These are phyloP conservation scores for Drosophila borealis DNA, from an alignment of 2,888 invertebrate species.

Conservation along the genomic window DNA sequence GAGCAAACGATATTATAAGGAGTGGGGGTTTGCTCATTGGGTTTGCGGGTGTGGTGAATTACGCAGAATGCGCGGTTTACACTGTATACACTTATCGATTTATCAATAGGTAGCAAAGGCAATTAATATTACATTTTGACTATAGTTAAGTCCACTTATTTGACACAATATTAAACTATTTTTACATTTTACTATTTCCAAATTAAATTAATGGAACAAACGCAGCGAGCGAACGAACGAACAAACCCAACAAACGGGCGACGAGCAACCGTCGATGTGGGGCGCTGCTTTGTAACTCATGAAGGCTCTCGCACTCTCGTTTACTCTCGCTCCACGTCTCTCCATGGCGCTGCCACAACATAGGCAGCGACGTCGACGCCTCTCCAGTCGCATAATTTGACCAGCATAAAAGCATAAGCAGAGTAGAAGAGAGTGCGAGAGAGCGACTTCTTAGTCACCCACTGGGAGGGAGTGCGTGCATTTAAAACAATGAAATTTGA, in stretches of 20 bases:
- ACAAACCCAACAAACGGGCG: slow-evolving; percentile 49
- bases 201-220: slow-evolving; percentile 20
- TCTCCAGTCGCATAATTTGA: slow-evolving; percentile 51
- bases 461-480: slow-evolving; percentile 27
- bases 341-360: slow-evolving; percentile 35
- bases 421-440: slow-evolving; percentile 10
- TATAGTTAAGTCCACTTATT: slow-evolving; percentile 11
- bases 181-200: background rate
- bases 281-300: slow-evolving; percentile 71
- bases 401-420: slow-evolving; percentile 57
- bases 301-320: slow-evolving; percentile 38
- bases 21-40: slow-evolving; percentile 10
- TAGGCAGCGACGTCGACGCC: slow-evolving; percentile 32
- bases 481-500: slow-evolving; percentile 26
- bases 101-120: slow-evolving; percentile 38
- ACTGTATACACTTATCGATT: slow-evolving; percentile 62
- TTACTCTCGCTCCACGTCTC: slow-evolving; percentile 27
- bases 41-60: slow-evolving; percentile 62
- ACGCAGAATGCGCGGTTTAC: slow-evolving; percentile 31
- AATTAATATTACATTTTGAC: slow-evolving; percentile 19
- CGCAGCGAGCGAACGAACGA: slow-evolving; percentile 25
- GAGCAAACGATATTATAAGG: slow-evolving; percentile 21
- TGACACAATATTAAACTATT: slow-evolving; percentile 5
- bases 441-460: slow-evolving; percentile 13
- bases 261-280: slow-evolving; percentile 68